Evolutionary conservation across 2,888 invertebrate genomes (phyloP).

Genomic region (Melanostoma scalare): DNA sequence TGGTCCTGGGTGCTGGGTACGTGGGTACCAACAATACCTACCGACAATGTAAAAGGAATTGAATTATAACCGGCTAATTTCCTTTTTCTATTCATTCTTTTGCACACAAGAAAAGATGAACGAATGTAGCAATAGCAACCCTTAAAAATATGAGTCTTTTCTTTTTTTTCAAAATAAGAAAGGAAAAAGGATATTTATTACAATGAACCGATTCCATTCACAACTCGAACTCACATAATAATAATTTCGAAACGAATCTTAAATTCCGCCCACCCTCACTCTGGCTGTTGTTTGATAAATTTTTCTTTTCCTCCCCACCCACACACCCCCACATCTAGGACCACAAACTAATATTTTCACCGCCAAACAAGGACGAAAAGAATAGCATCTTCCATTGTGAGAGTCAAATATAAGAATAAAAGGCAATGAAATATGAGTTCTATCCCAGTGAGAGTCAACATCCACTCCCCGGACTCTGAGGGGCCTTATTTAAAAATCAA

Average conservation of each 20-base stretch:
- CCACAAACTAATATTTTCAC: conserved; percentile 35
- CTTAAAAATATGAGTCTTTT: conserved; percentile 17
- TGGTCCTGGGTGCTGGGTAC: too few relatives aligned
- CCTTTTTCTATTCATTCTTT: conserved; percentile 44
- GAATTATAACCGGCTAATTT: conserved; percentile 71
- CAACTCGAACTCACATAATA: conserved; percentile 30
- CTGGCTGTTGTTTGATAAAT: conserved; percentile 13
- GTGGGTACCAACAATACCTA: background rate
- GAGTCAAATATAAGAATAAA: conserved; percentile 45
- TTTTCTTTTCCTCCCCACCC: conserved; percentile 23
- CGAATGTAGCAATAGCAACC: conserved; percentile 24
- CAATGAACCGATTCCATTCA: conserved; percentile 63
- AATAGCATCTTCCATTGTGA: conserved; percentile 37
- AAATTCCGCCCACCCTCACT: conserved; percentile 53
- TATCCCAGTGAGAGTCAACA: background rate
- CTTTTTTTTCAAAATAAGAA: background rate
- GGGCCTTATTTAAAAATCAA: conserved; percentile 61
- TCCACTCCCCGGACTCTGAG: background rate
- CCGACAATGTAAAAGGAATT: conserved; percentile 59
- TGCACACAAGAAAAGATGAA: background rate
- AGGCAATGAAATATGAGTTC: conserved; percentile 60
- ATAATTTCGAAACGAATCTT: conserved; percentile 51
- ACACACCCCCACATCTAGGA: background rate
- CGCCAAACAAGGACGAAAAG: conserved; percentile 22
- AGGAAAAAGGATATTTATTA: conserved; percentile 69